Conservation (phyloP, 2,888 invertebrate species). For the Archaeoteleia sp. region DNA sequence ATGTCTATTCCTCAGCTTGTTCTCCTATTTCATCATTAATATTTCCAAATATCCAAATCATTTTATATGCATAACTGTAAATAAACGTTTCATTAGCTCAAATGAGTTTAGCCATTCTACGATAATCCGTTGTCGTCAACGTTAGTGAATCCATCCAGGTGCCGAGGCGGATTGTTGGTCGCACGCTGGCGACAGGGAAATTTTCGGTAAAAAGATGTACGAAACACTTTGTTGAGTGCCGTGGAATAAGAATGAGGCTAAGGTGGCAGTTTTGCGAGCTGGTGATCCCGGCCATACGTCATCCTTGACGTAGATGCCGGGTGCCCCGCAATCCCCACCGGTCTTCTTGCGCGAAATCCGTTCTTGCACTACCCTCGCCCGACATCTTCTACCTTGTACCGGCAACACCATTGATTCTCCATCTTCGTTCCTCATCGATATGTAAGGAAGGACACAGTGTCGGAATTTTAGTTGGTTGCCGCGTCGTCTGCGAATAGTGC, state of each 20-base stretch:
- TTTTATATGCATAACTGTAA: neutral
- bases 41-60: no score
- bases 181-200: slow-evolving; percentile 55
- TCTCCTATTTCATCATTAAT: no score
- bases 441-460: slow-evolving; percentile 67
- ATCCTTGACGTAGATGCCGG: slow-evolving; percentile 66
- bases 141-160: slow-evolving; percentile 37
- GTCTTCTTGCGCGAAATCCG: slow-evolving; percentile 65
- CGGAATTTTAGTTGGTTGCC: slow-evolving; percentile 73
- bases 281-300: slow-evolving; percentile 63
- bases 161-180: slow-evolving; percentile 47
- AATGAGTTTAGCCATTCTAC: slow-evolving; percentile 35
- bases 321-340: slow-evolving; percentile 62
- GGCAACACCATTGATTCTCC: slow-evolving; percentile 59
- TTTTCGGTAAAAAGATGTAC: slow-evolving; percentile 56
- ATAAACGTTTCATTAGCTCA: slow-evolving; percentile 34
- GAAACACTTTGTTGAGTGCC: slow-evolving; percentile 55
- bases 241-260: slow-evolving; percentile 62
- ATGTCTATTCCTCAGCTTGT: no score
- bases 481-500: slow-evolving; percentile 19
- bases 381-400: slow-evolving; percentile 65
- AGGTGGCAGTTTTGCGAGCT: slow-evolving; percentile 56
- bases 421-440: slow-evolving; percentile 66
- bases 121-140: slow-evolving; percentile 29
- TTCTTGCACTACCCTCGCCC: slow-evolving; percentile 62